Evolutionary conservation across 2,888 invertebrate genomes (phyloP).

Genomic region (Drosophila formosana): DNA sequence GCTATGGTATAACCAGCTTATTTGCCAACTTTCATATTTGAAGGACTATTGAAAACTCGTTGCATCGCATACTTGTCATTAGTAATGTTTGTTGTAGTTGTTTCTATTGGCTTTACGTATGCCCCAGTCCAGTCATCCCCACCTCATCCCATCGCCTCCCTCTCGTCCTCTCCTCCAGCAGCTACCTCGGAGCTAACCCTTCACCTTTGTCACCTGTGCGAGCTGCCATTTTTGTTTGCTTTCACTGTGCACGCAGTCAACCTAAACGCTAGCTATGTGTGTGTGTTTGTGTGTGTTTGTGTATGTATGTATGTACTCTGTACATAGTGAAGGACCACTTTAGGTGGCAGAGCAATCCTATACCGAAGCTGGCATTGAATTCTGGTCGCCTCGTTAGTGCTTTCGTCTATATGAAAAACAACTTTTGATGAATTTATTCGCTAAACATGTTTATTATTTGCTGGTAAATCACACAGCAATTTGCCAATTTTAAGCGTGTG

Average conservation of each 20-base stretch:
- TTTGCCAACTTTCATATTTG: constrained; percentile 37
- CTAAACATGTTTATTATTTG: constrained; percentile 83
- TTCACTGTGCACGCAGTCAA: constrained; percentile 45
- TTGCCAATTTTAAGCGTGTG: constrained; percentile 76
- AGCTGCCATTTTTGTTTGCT: constrained; percentile 58
- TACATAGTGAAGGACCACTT: constrained; percentile 26
- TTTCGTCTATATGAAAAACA: constrained; percentile 68
- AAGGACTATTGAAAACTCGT: constrained; percentile 43
- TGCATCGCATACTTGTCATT: constrained; percentile 54
- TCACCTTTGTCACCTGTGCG: constrained; percentile 53
- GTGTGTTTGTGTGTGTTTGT: constrained; percentile 4
- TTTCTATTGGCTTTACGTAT: constrained; percentile 20
- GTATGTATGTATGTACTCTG: constrained; percentile 13
- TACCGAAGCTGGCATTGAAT: constrained; percentile 32
- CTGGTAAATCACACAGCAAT: constrained; percentile 80
- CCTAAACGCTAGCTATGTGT: constrained; percentile 13
- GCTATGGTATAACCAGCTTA: constrained; percentile 16
- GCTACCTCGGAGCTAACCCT: constrained; percentile 2
- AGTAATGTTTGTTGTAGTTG: constrained; percentile 44
- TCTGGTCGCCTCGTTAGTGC: constrained; percentile 65
- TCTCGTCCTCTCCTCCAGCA: neutral
- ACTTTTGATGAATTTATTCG: constrained; percentile 80
- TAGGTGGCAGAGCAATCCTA: neutral
- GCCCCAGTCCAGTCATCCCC: constrained; percentile 8
- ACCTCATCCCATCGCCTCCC: neutral